Conservation (phyloP, 2,888 invertebrate genomes). For the Platycheirus rosarum region DNA sequence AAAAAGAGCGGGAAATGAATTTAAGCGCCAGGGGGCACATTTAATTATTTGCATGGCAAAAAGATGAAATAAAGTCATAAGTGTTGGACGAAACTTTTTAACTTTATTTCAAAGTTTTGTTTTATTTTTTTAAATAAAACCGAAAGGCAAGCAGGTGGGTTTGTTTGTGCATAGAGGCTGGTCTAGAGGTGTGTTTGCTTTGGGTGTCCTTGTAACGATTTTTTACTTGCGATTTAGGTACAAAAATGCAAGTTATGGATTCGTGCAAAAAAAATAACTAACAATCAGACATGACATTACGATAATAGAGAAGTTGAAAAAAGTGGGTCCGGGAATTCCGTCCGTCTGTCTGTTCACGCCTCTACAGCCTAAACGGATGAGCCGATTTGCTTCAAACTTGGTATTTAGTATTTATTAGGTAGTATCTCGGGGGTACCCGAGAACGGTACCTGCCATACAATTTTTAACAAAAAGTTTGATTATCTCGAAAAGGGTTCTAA, state of each 20-base stretch:
- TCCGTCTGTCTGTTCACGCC: no score
- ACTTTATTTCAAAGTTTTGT: slow-evolving; percentile 16
- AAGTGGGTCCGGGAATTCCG: no score
- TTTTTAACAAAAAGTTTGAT: no score
- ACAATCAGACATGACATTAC: not conserved
- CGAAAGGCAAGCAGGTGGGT: slow-evolving; percentile 22
- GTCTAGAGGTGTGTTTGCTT: slow-evolving; percentile 22
- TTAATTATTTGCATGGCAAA: slow-evolving; percentile 60
- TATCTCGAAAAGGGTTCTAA: no score
- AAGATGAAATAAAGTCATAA: slow-evolving; percentile 48
- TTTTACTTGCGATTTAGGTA: slow-evolving; percentile 1
- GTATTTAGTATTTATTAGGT: no score
- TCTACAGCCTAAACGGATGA: no score
- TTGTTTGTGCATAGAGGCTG: slow-evolving; percentile 16
- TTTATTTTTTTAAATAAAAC: not conserved
- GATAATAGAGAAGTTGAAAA: no score
- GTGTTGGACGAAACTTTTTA: slow-evolving; percentile 35
- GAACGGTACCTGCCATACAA: no score
- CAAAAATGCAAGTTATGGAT: slow-evolving; percentile 11
- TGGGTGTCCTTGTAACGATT: slow-evolving; percentile 41
- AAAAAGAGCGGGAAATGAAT: slow-evolving; percentile 55
- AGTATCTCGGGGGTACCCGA: no score
- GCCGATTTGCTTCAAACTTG: no score
- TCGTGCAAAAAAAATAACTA: not conserved
- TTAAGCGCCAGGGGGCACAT: slow-evolving; percentile 55